phyloP scores from a whole-genome alignment of 2,113 vertebrate genomes.

The Mustela nigripes region DNA sequence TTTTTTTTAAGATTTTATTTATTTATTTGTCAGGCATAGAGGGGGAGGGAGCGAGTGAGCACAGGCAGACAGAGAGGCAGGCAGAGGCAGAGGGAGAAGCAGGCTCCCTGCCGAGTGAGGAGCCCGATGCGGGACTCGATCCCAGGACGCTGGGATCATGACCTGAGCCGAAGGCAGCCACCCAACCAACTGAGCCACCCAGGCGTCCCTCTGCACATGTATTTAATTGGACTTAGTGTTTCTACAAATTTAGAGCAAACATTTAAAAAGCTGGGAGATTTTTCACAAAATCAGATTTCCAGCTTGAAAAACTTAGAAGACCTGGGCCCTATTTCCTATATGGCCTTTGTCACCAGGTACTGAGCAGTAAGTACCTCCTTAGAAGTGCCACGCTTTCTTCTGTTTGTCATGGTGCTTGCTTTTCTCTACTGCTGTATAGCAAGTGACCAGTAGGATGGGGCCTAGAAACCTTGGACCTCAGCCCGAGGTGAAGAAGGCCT shows the following conservation, averaged over 20 bases:
- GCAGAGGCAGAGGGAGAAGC: too few species aligned
- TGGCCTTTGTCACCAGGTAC: not conserved
- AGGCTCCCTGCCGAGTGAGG: too few species aligned
- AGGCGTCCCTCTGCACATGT: not conserved
- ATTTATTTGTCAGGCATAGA: too few species aligned
- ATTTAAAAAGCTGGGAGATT: conserved; percentile 37
- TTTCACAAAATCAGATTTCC: not conserved
- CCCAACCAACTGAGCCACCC: too few species aligned
- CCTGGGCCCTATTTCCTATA: not conserved
- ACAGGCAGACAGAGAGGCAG: too few species aligned
- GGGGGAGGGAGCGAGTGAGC: too few species aligned
- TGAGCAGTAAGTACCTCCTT: not conserved
- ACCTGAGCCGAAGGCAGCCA: too few species aligned
- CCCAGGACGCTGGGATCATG: too few species aligned
- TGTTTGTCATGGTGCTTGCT: not conserved
- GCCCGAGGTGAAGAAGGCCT: not conserved
- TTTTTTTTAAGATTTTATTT: too few species aligned
- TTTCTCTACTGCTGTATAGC: rapidly evolving
- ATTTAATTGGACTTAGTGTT: not conserved
- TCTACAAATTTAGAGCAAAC: not conserved
- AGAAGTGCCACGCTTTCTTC: not conserved
- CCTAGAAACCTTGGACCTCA: not conserved
- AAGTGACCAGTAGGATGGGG: not conserved
- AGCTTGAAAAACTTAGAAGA: not conserved
- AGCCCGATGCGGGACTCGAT: too few species aligned